Conservation (phyloP, 2,888 invertebrate genomes). For the Ochropacha duplaris region DNA sequence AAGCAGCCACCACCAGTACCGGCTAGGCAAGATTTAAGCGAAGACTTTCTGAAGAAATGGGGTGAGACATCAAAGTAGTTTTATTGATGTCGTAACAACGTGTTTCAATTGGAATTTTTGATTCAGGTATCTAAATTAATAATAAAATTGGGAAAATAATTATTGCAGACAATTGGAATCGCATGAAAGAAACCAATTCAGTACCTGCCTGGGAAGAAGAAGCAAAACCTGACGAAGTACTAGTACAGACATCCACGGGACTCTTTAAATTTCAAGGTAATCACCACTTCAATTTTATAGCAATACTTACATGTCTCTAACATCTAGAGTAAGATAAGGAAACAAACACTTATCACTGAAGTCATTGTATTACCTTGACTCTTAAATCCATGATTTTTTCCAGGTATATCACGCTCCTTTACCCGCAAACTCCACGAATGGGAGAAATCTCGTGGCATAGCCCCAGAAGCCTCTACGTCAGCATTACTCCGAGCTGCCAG, state of each 20-base stretch:
- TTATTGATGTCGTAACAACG: no score
- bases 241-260: constrained; percentile 92
- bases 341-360: no score
- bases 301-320: no score
- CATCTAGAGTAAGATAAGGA: no score
- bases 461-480: constrained; percentile 93
- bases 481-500: constrained; percentile 85
- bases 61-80: no score
- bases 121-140: background rate
- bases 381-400: constrained; percentile 9
- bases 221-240: constrained; percentile 84
- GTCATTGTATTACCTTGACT: no score
- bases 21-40: constrained; percentile 87
- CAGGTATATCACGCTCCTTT: constrained; percentile 92
- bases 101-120: no score
- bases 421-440: constrained; percentile 95
- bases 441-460: constrained; percentile 94
- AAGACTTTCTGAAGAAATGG: constrained; percentile 92
- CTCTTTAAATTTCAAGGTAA: constrained; percentile 91
- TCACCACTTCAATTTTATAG: constrained; percentile 26
- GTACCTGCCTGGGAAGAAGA: constrained; percentile 78
- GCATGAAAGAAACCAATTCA: constrained; percentile 86
- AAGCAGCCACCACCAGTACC: constrained; percentile 78
- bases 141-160: no score
- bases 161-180: constrained; percentile 89